Evolutionary conservation across 2,888 invertebrate genomes (phyloP), one percentile per base, ranked within the genome.

Genomic region (Trissonchulus latispiculum): DNA sequence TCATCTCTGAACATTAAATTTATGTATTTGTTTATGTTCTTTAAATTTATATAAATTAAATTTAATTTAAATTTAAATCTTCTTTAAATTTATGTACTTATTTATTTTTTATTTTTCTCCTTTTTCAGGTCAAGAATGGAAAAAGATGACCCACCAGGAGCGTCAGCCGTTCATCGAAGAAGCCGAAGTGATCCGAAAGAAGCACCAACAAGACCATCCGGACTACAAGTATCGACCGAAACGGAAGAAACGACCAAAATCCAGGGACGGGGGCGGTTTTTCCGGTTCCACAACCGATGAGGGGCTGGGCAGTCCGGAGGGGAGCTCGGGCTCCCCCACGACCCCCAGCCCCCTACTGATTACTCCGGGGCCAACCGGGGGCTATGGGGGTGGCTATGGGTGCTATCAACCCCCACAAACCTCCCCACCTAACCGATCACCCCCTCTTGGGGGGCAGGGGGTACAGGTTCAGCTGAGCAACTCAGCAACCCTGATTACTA

Each of bases 211-310:
- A 8, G 71, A 73, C 59, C 35, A 74, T 62, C 75, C 75, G 31
- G 70, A 73, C 61, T 75, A 75, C 70, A 75, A 75, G 36, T 75
- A 75, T 31, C 67, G 72, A 31, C 74, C 72, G 2, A 35, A 68
- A 28, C 29, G 74, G 36, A 23, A 31, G 18, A 68, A 68, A 68
- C 48, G 48, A 23, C 8, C 48, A 15, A 48, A 48, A 23, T 23
- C 8, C 48, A 23, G 23, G 48, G 48, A 48, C 48, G 48, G 8
- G 23, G 23, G 8, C 48, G 23, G 48, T 48, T 48, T 48, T 15
- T 8, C 23, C 48, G 23, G 8, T 48, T 48, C 48, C 8, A 8
- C 23, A 15, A 8, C 48, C 23, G 48, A 48, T 23, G 48, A 48
- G 48, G 48, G 48, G 48, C 8, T 8, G 8, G 8, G 8, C 48